Conservation (phyloP, 2,888 invertebrate genomes). For the Torymus texanus region DNA sequence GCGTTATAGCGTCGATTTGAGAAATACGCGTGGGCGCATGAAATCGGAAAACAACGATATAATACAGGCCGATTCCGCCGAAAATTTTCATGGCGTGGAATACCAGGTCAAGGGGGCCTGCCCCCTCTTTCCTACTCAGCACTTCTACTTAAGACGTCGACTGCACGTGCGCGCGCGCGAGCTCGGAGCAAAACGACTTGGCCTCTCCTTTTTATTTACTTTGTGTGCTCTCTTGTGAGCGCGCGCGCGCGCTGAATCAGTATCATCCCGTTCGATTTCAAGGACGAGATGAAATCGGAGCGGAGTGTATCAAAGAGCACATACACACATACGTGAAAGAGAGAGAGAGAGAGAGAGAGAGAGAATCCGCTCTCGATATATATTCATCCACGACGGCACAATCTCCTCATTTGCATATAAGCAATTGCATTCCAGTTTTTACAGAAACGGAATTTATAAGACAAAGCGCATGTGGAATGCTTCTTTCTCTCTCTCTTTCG, state of each 20-base stretch:
- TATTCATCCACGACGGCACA: conserved; percentile 59
- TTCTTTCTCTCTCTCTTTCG: neutral
- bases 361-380: conserved; percentile 62
- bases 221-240: conserved; percentile 3
- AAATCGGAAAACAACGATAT: neutral
- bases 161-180: neutral
- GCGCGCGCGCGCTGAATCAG: conserved; percentile 29
- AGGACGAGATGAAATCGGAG: conserved; percentile 52
- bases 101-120: conserved; percentile 44
- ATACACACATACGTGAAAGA: conserved; percentile 33
- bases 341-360: conserved; percentile 37
- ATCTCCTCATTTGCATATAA: conserved; percentile 57
- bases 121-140: neutral
- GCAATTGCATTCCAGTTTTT: conserved; percentile 56
- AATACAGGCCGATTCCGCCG: neutral
- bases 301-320: conserved; percentile 50
- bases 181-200: conserved; percentile 11
- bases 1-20: too few species aligned
- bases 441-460: conserved; percentile 55
- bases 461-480: conserved; percentile 49
- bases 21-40: too few species aligned
- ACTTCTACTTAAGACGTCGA: conserved; percentile 24
- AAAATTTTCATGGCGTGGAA: conserved; percentile 5
- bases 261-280: conserved; percentile 54
- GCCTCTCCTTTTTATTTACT: conserved; percentile 18